Base-by-base conservation (phyloP, 2,797 vertebrate genomes). In the Gymnopithys bicolor region DNA sequence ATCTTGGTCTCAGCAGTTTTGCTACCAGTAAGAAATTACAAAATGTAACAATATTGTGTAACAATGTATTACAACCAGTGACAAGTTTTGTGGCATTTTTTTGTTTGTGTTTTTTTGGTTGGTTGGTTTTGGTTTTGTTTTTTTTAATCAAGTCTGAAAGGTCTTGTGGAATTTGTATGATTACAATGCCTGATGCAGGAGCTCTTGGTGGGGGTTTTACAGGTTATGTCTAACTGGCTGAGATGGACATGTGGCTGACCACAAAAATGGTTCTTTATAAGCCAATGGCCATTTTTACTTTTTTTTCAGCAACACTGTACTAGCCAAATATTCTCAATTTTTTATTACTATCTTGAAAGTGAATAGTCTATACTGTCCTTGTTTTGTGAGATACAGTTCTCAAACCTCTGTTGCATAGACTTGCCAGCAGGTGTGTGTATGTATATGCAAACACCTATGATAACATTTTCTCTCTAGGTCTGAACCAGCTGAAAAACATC, bases 11-110 rank as follows among this genome's bases (percentile, higher is more conserved):
- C 46, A 78, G 58, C 13, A 43, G 41, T 43, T 43, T 9, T 22
- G 7, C 37, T 53, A 9, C 2, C 2, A 30, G 39, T 30, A 24
- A 71, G 1, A 6, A 62, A 14, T 51, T 22, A 51, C 27, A 71
- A 13, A 5, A 16, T 3, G 13, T 64, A 48, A 49, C 22, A 68
- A 32, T 28, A 27, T 62, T 0, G 0, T 27, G 11, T 15, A 35
- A 27, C 18, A 70, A 22, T 10, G 19, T 19, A 7, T 78, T 74
- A 51, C 9, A 63, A 59, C 6, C 4, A 15, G 11, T 46, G 55
- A 51, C 1, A 56, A n/a, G 10, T n/a, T 49, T 55, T 4, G 9
- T 25, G 41, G 17, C 56, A 11, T 1, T 7, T 24, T 21, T 33
- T 41, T 19, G 17, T 18, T 11, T 14, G 4, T 27, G 13, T 1